Conservation (phyloP, 2,113 vertebrate species). For the Coracopsis vasa region DNA sequence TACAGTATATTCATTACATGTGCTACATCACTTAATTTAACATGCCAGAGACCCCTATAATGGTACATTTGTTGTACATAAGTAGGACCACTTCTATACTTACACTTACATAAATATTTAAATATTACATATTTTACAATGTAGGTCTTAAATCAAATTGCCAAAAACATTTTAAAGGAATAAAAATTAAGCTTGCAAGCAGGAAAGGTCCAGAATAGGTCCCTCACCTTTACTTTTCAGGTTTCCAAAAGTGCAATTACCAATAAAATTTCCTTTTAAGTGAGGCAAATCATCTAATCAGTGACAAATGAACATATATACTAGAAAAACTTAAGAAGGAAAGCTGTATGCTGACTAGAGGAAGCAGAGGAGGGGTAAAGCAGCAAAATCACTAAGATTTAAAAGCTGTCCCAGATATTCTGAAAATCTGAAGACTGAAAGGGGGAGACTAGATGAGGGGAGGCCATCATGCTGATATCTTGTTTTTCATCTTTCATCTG, state of each 20-base stretch:
- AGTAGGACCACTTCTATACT: neutral
- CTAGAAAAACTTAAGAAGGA: neutral
- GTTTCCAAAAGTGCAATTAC: neutral
- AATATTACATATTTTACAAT: neutral
- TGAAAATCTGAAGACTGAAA: neutral
- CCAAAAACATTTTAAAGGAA: neutral
- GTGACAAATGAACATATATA: neutral
- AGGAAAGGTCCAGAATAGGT: neutral
- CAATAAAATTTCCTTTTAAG: neutral
- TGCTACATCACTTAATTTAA: neutral
- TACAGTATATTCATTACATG: neutral
- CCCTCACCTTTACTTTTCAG: neutral
- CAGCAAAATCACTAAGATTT: neutral
- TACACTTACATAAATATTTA: neutral
- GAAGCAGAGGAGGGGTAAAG: rapidly evolving
- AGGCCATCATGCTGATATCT: neutral
- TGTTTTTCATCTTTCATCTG: neutral
- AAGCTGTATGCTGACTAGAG: neutral
- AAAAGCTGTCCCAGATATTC: neutral
- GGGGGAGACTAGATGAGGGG: neutral
- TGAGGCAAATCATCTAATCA: neutral
- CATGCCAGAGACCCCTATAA: neutral
- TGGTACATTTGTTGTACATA: neutral
- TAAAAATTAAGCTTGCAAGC: neutral
- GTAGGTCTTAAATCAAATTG: neutral